Base-by-base conservation (phyloP, 2,888 invertebrate species). In the Halocaridina rubra region DNA sequence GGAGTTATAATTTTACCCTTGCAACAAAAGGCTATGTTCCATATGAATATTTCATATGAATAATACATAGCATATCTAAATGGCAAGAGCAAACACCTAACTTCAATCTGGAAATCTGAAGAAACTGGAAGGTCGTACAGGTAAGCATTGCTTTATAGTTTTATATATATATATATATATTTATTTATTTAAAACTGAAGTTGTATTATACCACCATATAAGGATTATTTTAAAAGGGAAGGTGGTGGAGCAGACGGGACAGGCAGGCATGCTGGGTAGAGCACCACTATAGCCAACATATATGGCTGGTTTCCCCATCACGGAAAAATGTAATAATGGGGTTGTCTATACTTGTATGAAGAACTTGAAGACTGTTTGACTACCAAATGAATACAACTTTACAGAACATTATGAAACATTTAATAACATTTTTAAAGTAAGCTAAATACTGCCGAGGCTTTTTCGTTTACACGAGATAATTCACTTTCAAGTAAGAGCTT, bases 201-300 rank as follows among this genome's bases (percentile, higher is more conserved):
- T n/a, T n/a, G n/a, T n/a, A n/a, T n/a, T n/a, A n/a, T n/a, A n/a
- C n/a, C n/a, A n/a, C n/a, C n/a, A n/a, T n/a, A n/a, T n/a, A n/a
- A n/a, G n/a, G n/a, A n/a, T n/a, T n/a, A n/a, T n/a, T n/a, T n/a
- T n/a, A n/a, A n/a, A 72, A 72, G 80, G 76, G 80, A 72, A 74
- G 74, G 80, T 57, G 59, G 72, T 72, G 72, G 80, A 61, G 72
- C 61, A 74, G 74, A 74, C 67, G 74, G n/a, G 80, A 80, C 80
- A 80, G 67, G 71, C 74, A 75, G 80, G 80, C 80, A 80, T 74
- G 80, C 80, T 80, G 80, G 74, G 59, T 29, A 39, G 74, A 74
- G 74, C 72, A 72, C 80, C 72, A 33, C 59, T 80, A 32, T 22
- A 57, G 61, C 69, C 69, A 69, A 30, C 29, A 29, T 69, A 69